Evolutionary conservation across 2,888 invertebrate genomes (phyloP), one percentile per base, ranked within the genome.

Genomic region (Ectemnius lituratus): DNA sequence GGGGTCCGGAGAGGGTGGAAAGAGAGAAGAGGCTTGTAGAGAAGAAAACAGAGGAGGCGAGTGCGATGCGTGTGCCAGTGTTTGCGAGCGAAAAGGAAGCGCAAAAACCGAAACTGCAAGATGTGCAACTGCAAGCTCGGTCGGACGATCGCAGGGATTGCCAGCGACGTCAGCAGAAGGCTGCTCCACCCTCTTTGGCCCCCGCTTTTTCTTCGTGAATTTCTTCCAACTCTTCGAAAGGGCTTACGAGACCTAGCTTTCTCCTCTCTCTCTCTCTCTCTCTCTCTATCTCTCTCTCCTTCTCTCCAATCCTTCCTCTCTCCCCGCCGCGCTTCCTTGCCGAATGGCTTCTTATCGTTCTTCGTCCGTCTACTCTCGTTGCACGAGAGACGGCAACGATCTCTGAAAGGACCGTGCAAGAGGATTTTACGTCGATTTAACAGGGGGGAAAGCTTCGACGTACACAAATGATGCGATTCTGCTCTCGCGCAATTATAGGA

Each of bases 151-250:
- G 82, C 82, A 83, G 84, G 81, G 85, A 87, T 86, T 86, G 83
- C 80, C 79, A 82, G 80, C 85, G 83, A 85, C 86, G 86, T 88
- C 86, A 87, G 87, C 87, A 87, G 84, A 88, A 87, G 87, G 82
- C 80, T 82, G 82, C 82, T 82, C 75, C 73, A 52, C 64, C 57
- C 65, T 37, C 57, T 52, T 62, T 59, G 14, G 16, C 52, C 56
- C 27, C 65, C 67, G 37, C 70, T 73, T 76, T 77, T 78, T 80
- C 75, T 70, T 72, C 72, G 59, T 75, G 79, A 77, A 82, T 78
- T 76, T 78, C 75, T 79, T 80, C 78, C 82, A 81, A 79, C 77
- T 79, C 70, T 73, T 79, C 75, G 82, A 75, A 83, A 83, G 75
- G 79, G 75, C 78, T 82, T 81, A 81, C 76, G 64, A 65, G 62